A percentile compares a stretch with the other conserved stretches of the same genome.
Conservation (phyloP, 2,113 vertebrate genomes). For the Colossoma macropomum region DNA sequence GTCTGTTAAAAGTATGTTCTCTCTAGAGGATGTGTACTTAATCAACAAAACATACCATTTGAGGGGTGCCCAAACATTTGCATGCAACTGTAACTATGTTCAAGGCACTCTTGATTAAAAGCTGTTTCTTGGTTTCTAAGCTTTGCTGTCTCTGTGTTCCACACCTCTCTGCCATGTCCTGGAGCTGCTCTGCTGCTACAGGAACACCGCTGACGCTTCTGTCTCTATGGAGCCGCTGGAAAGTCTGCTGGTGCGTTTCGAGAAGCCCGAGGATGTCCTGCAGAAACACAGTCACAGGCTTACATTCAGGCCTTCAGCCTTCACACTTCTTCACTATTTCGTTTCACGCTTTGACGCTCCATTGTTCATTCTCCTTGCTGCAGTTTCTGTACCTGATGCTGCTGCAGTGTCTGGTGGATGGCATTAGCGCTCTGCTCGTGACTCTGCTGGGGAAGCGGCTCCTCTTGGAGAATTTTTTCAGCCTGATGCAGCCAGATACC, state of each 20-base stretch:
- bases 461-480: conserved; percentile 89
- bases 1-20: no score
- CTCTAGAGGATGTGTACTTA: no score
- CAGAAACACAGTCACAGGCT: conserved; percentile 29
- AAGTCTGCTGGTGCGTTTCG: conserved; percentile 89
- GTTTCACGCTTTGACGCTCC: background rate
- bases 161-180: conserved; percentile 93
- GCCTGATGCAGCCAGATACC: conserved; percentile 92
- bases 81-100: no score
- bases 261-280: conserved; percentile 92
- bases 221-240: conserved; percentile 91
- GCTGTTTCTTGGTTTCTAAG: no score
- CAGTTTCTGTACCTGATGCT: conserved; percentile 84
- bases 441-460: conserved; percentile 85
- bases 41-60: no score
- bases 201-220: conserved; percentile 89
- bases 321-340: background rate
- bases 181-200: conserved; percentile 92
- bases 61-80: no score
- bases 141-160: background rate
- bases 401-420: conserved; percentile 88
- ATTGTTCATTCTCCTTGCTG: background rate
- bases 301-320: background rate
- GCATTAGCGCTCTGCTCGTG: conserved; percentile 91
- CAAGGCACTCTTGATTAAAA: no score